Percentiles rank a stretch among this genome's conserved stretches.
Conservation (phyloP, 2,797 vertebrate genomes). For the Chelon labrosus region DNA sequence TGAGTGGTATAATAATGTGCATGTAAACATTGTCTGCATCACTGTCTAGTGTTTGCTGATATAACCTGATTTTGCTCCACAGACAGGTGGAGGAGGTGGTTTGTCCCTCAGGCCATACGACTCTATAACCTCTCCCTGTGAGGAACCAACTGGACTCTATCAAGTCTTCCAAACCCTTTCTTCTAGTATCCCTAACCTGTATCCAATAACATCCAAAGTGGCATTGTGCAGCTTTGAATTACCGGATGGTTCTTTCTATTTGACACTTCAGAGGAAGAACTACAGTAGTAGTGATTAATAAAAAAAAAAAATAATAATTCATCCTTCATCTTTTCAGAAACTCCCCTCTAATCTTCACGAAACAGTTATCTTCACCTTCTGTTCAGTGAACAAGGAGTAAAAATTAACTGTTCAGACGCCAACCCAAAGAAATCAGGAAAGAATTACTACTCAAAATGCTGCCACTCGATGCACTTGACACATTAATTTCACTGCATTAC, state of each 20-base stretch:
- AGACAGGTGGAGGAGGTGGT: no score
- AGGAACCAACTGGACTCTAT: neutral
- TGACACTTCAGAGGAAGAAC: constrained; percentile 26
- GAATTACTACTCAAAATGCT: no score
- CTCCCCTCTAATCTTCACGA: constrained; percentile 24
- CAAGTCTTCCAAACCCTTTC: neutral
- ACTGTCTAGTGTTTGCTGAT: neutral
- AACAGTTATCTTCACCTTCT: neutral
- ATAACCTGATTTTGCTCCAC: neutral
- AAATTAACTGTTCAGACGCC: neutral
- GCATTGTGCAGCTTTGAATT: constrained; percentile 22
- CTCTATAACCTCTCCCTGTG: no score
- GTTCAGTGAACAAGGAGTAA: neutral
- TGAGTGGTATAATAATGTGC: no score
- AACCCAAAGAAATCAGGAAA: neutral
- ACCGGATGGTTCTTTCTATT: neutral
- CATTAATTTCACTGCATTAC: neutral
- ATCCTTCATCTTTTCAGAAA: constrained; percentile 28
- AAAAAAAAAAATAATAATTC: neutral
- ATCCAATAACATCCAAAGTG: neutral
- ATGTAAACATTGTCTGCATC: no score
- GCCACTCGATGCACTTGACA: neutral
- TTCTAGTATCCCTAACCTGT: neutral
- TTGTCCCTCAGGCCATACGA: no score
- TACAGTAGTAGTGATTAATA: constrained; percentile 16